Base-by-base conservation (phyloP, 2,888 invertebrate species). In the Synanthedon andrenaeformis region DNA sequence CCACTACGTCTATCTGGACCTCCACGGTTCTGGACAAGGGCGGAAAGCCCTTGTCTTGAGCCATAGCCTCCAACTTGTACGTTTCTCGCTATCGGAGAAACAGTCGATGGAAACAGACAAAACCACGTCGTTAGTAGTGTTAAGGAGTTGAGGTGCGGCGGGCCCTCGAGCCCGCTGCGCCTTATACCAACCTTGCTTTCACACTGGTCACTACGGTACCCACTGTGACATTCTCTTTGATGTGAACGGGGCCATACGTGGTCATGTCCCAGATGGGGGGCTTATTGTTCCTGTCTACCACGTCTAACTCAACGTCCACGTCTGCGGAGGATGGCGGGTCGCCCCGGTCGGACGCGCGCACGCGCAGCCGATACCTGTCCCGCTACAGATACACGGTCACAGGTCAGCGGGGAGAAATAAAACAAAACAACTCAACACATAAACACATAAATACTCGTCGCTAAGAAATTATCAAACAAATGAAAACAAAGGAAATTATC, bases 171-270 rank as follows among this genome's bases (percentile, higher is more conserved):
- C 84, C 83, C 84, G 83, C 86, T 79, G 81, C 82, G 79, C 82
- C 83, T 79, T 85, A 94, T 94, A 94, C 94, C 93, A 94, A 94
- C 96, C 96, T 96, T 92, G 97, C 97, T 94, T 96, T 96, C 90
- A 97, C 94, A 91, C 96, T 94, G 91, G 96, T 96, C 92, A 97
- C 96, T 93, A 95, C 94, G 90, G 96, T 96, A 93, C 97, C 96
- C 92, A 97, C 96, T 93, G 96, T 96, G 92, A 96, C 96, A 94
- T 97, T 97, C 94, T 97, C 97, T 92, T 94, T 94, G 92, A 97
- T 95, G 93, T 94, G 94, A 91, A 96, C 96, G 91, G 96, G 96
- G 91, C 97, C 96, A 92, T 97, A 96, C 90, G 95, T 92, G 90
- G 92, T 93, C 90, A 92, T 92, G 91, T 95, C 96, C 97, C 96